Evolutionary conservation across 2,888 invertebrate genomes (phyloP).

Genomic region (Parapristionchus giblindavisi): DNA sequence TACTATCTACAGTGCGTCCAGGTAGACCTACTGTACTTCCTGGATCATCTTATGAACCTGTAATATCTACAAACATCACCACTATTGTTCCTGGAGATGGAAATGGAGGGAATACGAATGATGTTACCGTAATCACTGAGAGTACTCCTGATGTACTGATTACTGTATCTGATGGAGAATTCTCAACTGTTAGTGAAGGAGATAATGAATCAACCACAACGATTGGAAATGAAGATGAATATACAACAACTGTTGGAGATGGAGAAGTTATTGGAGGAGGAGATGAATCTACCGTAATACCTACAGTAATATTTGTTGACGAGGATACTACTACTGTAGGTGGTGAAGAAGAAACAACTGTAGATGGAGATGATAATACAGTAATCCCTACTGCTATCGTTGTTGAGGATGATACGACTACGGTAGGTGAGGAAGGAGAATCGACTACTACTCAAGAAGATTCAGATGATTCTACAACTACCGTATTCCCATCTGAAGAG

Average conservation of each 20-base stretch:
- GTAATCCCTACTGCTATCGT: neutral
- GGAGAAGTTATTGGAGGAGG: constrained; percentile 3
- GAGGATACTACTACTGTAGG: neutral
- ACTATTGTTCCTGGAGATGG: too few species aligned
- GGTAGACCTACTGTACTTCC: too few species aligned
- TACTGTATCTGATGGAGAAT: constrained; percentile 4
- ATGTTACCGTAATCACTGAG: too few species aligned
- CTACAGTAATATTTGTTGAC: constrained; percentile 22
- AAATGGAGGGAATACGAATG: too few species aligned
- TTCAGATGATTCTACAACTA: neutral
- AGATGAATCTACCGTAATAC: constrained; percentile 4
- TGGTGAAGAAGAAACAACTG: neutral
- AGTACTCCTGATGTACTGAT: neutral
- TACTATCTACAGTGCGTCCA: too few species aligned
- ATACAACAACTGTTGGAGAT: neutral
- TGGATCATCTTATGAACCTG: too few species aligned
- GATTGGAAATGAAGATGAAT: neutral
- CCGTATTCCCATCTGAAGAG: neutral
- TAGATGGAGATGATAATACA: neutral
- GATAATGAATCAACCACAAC: neutral
- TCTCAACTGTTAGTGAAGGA: neutral
- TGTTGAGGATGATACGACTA: neutral
- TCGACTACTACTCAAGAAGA: too few species aligned
- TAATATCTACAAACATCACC: too few species aligned
- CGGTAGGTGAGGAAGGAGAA: neutral